These are phyloP conservation scores for Panthera uncia DNA, from an alignment of 2,113 vertebrate species.

Conservation along the genomic window DNA sequence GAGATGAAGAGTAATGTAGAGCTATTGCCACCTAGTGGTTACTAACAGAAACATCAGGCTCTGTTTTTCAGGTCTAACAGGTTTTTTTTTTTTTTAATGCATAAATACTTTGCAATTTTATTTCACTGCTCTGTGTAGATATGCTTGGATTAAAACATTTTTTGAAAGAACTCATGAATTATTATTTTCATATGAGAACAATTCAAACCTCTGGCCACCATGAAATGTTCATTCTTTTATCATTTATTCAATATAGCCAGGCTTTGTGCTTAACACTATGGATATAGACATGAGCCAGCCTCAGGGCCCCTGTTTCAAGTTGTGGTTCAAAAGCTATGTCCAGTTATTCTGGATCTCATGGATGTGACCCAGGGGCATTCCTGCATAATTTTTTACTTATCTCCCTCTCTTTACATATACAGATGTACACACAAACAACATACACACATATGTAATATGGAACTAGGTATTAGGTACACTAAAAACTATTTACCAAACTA, in stretches of 20 bases:
- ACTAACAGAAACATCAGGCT: background rate
- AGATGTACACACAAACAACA: background rate
- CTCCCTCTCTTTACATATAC: background rate
- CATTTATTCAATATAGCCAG: background rate
- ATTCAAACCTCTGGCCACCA: background rate
- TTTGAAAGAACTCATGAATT: background rate
- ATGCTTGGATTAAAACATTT: background rate
- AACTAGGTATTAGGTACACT: background rate
- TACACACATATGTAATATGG: background rate
- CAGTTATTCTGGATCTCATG: background rate
- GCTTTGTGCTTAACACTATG: background rate
- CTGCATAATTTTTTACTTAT: background rate
- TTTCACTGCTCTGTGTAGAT: background rate
- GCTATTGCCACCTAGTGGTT: conserved; percentile 74
- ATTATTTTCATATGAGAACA: background rate
- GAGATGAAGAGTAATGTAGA: background rate
- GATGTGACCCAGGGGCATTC: background rate
- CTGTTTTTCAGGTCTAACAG: background rate
- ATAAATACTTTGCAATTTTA: conserved; percentile 35
- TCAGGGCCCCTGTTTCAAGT: background rate
- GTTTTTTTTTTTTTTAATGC: background rate
- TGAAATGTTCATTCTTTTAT: conserved; percentile 19
- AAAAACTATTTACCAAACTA: background rate
- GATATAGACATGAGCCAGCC: background rate
- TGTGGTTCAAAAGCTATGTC: background rate